Evolutionary conservation across 2,888 invertebrate species (phyloP).

Genomic region (Achlya flavicornis): DNA sequence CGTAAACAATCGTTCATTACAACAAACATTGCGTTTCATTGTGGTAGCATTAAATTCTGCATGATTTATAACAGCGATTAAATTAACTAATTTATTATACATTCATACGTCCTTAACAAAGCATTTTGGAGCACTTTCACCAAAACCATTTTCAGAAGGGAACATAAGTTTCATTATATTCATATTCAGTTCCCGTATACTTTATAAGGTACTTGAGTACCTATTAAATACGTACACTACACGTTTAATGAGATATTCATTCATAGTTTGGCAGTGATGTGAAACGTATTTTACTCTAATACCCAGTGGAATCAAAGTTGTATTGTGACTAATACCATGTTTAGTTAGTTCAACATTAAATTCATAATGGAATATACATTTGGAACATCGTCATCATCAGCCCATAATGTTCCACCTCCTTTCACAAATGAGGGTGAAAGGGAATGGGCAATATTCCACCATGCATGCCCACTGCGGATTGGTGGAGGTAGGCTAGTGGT

Average conservation of each 20-base stretch:
- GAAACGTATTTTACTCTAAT: neutral
- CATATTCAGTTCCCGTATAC: slow-evolving; percentile 2
- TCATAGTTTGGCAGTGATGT: neutral
- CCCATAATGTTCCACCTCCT: too few relatives aligned
- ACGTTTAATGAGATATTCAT: slow-evolving; percentile 6
- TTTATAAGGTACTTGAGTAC: neutral
- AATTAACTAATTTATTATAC: slow-evolving; percentile 4
- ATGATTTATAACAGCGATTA: slow-evolving; percentile 4
- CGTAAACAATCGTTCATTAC: neutral
- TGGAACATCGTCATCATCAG: too few relatives aligned
- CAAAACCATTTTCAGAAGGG: slow-evolving; percentile 2
- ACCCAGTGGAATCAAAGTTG: neutral
- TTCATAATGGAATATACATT: too few relatives aligned
- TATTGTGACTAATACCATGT: neutral
- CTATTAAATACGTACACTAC: neutral
- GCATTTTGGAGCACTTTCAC: slow-evolving; percentile 2
- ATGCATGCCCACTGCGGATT: too few relatives aligned
- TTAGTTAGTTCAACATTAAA: too few relatives aligned
- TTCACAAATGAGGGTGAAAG: too few relatives aligned
- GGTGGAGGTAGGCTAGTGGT: too few relatives aligned
- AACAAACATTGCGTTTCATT: slow-evolving; percentile 3
- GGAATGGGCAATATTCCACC: too few relatives aligned
- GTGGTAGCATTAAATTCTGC: neutral
- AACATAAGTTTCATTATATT: neutral
- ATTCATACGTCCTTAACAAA: neutral